A percentile compares a stretch with the other conserved stretches of the same genome.
These are phyloP conservation scores for Eolophus roseicapilla DNA, from an alignment of 2,113 vertebrate species.

Conservation along the genomic window DNA sequence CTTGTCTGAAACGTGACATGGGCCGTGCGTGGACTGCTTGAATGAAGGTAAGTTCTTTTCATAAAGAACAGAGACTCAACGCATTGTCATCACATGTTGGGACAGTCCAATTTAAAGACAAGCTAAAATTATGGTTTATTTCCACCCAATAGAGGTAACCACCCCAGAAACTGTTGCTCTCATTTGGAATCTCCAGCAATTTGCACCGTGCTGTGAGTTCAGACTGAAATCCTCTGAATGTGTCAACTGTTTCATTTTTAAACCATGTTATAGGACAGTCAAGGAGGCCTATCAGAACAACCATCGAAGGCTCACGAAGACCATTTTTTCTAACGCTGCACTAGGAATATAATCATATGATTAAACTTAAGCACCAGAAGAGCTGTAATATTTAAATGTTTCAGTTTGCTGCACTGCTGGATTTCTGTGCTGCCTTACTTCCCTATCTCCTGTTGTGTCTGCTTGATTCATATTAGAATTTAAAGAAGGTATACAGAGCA, in stretches of 20 bases:
- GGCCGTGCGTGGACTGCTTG: neutral
- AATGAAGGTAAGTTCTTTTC: neutral
- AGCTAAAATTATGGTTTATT: neutral
- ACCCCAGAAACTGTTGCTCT: neutral
- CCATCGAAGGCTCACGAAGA: neutral
- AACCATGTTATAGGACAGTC: neutral
- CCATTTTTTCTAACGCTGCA: neutral
- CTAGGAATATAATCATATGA: neutral
- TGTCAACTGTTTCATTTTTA: neutral
- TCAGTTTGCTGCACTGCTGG: neutral
- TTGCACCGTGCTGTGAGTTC: neutral
- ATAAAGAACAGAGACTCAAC: neutral
- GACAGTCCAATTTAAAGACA: neutral
- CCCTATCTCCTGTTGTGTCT: neutral
- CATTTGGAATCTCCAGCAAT: neutral
- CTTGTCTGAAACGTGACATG: neutral
- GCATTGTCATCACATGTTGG: neutral
- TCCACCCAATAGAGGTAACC: neutral
- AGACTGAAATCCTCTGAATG: neutral
- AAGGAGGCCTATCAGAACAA: neutral
- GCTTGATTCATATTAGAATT: neutral
- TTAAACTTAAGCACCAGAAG: neutral
- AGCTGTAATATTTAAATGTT: neutral
- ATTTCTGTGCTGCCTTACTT: neutral
- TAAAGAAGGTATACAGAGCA: neutral